Conservation (phyloP, 2,888 invertebrate genomes). For the Perizoma affinitatum region DNA sequence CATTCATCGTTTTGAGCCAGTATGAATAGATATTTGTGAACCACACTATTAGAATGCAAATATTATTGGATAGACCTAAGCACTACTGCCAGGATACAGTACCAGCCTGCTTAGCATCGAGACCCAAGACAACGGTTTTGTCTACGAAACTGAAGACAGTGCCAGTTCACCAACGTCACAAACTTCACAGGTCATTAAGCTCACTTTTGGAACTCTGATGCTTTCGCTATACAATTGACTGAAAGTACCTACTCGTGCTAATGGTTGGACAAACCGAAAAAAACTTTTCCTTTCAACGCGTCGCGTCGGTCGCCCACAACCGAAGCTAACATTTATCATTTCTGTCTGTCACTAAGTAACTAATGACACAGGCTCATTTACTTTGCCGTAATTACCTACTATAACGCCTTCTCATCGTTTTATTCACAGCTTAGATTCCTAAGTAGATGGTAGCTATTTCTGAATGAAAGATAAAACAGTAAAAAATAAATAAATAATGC, state of each 20-base stretch:
- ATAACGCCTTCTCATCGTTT: constrained; percentile 36
- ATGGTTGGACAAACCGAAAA: constrained; percentile 40
- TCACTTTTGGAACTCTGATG: constrained; percentile 12
- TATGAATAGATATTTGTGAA: no score
- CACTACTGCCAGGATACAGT: no score
- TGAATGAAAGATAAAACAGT: no score
- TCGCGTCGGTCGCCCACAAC: constrained; percentile 29
- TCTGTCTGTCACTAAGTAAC: constrained; percentile 40
- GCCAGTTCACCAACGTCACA: background rate
- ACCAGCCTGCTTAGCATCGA: no score
- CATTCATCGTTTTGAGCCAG: no score
- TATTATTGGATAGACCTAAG: no score
- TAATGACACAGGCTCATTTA: constrained; percentile 42
- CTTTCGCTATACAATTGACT: constrained; percentile 11
- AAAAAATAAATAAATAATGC: no score
- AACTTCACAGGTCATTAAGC: constrained; percentile 10
- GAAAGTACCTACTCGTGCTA: constrained; percentile 33
- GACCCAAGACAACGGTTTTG: no score
- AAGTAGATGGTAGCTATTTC: no score
- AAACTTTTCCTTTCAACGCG: constrained; percentile 39
- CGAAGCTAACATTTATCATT: constrained; percentile 46
- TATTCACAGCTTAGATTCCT: constrained; percentile 12
- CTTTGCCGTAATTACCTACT: constrained; percentile 39
- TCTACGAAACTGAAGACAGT: no score
- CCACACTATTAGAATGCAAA: no score